Percentiles rank a stretch among this genome's conserved stretches.
These are phyloP conservation scores for Cabera pusaria DNA, from an alignment of 2,888 invertebrate species.

Conservation along the genomic window DNA sequence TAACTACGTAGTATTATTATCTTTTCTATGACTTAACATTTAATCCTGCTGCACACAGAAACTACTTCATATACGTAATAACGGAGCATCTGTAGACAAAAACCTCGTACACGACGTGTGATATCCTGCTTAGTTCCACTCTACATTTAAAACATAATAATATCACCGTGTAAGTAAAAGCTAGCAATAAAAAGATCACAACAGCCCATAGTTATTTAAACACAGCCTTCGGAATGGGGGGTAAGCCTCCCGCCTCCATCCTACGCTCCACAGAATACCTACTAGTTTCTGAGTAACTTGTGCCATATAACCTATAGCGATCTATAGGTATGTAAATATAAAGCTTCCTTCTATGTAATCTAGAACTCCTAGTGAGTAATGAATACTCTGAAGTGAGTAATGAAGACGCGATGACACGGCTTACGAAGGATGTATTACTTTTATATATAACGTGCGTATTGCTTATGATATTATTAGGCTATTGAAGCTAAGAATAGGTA, in stretches of 20 bases:
- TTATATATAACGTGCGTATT: conserved; percentile 20
- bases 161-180: too few relatives aligned
- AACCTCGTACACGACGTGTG: too few relatives aligned
- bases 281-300: too few relatives aligned
- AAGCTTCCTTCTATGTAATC: conserved; percentile 23
- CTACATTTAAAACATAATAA: too few relatives aligned
- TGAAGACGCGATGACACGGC: conserved; percentile 34
- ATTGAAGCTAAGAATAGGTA: too few relatives aligned
- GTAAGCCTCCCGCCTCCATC: conserved; percentile 1
- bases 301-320: too few relatives aligned
- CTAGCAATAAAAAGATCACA: conserved; percentile 11
- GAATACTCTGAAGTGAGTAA: conserved; percentile 33
- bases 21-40: too few relatives aligned
- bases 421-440: conserved; percentile 32
- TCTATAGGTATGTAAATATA: conserved; percentile 2
- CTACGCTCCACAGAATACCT: conserved; percentile 1
- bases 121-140: too few relatives aligned
- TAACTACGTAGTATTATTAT: too few relatives aligned
- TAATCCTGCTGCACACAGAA: too few relatives aligned
- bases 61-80: too few relatives aligned
- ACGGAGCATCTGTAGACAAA: too few relatives aligned
- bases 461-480: conserved; percentile 16
- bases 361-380: conserved; percentile 35
- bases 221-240: conserved; percentile 6
- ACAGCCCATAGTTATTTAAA: conserved; percentile 13